phyloP scores from a whole-genome alignment of 1,140 invertebrate species.

The Pteromalus puparum region DNA sequence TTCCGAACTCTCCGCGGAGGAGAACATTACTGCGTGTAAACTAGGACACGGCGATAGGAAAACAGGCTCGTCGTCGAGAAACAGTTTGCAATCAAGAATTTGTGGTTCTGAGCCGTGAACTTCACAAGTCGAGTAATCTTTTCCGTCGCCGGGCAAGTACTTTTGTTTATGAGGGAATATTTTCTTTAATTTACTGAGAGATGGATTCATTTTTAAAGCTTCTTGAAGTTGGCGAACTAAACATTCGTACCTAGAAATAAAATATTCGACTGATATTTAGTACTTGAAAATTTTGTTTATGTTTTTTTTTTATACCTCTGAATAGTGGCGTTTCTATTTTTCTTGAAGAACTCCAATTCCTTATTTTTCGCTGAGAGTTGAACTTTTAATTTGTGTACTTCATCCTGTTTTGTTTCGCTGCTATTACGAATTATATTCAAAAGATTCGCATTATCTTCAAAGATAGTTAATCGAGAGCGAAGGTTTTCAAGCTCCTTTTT shows the following conservation, averaged over 20 bases:
- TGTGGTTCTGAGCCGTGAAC: background rate
- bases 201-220: constrained; percentile 23
- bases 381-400: constrained; percentile 59
- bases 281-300: background rate
- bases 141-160: background rate
- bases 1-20: background rate
- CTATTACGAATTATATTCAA: constrained; percentile 57
- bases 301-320: constrained; percentile 56
- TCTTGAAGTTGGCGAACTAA: constrained; percentile 24
- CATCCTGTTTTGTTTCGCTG: constrained; percentile 53
- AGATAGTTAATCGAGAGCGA: constrained; percentile 53
- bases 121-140: background rate
- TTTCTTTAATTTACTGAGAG: constrained; percentile 12
- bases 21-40: background rate
- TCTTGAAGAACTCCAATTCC: constrained; percentile 59
- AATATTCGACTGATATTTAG: background rate
- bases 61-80: background rate
- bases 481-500: constrained; percentile 60
- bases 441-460: constrained; percentile 60
- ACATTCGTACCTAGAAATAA: constrained; percentile 53
- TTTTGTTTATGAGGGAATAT: constrained; percentile 16
- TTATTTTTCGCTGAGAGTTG: constrained; percentile 59
- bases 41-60: background rate
- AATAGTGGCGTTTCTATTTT: constrained; percentile 58
- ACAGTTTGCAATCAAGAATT: background rate